Conservation (phyloP, 2,888 invertebrate genomes). For the Rhyacophila evoluta region DNA sequence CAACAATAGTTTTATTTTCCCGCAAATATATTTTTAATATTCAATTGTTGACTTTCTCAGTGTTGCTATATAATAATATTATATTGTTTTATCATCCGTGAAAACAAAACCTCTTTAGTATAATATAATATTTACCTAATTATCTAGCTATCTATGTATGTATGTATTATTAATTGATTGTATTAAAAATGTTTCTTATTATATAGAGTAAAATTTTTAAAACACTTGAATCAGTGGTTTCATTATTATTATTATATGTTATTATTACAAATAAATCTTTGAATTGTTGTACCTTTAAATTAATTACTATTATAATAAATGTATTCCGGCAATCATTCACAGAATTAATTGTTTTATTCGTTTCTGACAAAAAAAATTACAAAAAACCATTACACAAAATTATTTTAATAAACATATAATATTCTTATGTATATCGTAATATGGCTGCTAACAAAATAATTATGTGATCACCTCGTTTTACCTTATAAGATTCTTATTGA, state of each 20-base stretch:
- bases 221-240: constrained; percentile 27
- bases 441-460: no score
- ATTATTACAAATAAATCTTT: constrained; percentile 9
- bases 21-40: no score
- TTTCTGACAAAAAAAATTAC: no score
- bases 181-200: constrained; percentile 25
- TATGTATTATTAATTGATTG: background rate
- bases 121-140: background rate
- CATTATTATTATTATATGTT: constrained; percentile 6
- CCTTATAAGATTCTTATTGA: no score
- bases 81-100: background rate
- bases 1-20: no score
- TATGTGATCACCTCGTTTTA: no score
- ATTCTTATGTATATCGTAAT: no score
- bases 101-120: background rate
- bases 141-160: background rate
- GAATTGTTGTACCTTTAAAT: constrained; percentile 39
- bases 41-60: no score
- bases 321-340: constrained; percentile 53
- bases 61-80: no score
- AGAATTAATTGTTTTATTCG: constrained; percentile 44
- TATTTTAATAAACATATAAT: no score
- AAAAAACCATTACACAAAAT: no score
- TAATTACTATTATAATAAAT: constrained; percentile 45
- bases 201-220: constrained; percentile 25